phyloP scores from a whole-genome alignment of 2,888 invertebrate species.

The Mesochorus sp. region DNA sequence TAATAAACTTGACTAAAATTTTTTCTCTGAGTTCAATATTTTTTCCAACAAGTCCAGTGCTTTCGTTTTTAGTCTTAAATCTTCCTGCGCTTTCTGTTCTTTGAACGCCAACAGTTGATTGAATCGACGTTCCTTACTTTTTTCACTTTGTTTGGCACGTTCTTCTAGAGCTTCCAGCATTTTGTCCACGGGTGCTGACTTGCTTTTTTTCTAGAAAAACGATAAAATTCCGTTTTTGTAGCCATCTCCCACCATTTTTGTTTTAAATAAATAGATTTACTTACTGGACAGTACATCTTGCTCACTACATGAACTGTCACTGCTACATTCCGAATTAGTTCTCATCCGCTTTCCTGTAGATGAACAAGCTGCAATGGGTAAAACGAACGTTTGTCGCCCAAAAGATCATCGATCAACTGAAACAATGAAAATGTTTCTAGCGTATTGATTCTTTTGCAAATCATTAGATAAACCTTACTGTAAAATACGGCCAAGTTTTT shows the following conservation, averaged over 20 bases:
- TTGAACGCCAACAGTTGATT: not conserved
- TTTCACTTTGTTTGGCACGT: not conserved
- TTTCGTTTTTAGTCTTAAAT: not conserved
- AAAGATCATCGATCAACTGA: slow-evolving; percentile 33
- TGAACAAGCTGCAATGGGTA: slow-evolving; percentile 20
- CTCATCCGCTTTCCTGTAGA: slow-evolving; percentile 14
- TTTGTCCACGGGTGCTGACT: not conserved
- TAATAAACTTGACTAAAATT: not conserved
- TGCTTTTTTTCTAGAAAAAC: slow-evolving; percentile 14
- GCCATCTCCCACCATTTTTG: no score
- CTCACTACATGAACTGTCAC: not conserved
- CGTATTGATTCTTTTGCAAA: not conserved
- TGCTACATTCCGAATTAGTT: not conserved
- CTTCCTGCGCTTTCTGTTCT: not conserved
- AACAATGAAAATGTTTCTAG: not conserved
- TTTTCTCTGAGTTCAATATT: not conserved
- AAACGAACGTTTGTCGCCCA: slow-evolving; percentile 37
- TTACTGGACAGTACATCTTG: not conserved
- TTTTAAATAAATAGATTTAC: not conserved
- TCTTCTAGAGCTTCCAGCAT: not conserved
- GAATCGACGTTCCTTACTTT: not conserved
- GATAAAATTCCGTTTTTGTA: not conserved
- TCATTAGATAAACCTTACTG: not conserved
- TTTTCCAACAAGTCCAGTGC: not conserved
- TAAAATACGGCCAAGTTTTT: slow-evolving; percentile 33